Percentiles rank a stretch among this genome's conserved stretches.
Evolutionary conservation across 2,888 invertebrate genomes (phyloP).

Genomic region (Meliscaeva auricollis): DNA sequence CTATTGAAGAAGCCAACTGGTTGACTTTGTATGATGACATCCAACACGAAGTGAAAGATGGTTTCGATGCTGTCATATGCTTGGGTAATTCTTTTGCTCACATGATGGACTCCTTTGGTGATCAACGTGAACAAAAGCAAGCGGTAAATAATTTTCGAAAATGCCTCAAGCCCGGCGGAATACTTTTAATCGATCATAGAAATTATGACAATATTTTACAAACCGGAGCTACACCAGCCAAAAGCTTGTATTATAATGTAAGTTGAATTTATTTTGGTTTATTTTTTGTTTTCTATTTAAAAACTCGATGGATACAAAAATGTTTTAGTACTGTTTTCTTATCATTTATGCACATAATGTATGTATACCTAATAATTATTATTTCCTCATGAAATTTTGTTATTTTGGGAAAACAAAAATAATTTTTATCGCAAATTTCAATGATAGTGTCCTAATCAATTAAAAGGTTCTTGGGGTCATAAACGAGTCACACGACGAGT

Average conservation of each 20-base stretch:
- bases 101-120: slow-evolving; percentile 91
- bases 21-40: slow-evolving; percentile 91
- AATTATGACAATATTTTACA: slow-evolving; percentile 94
- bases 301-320: not conserved
- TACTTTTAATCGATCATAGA: slow-evolving; percentile 94
- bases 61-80: slow-evolving; percentile 95
- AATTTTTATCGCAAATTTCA: not conserved
- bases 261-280: slow-evolving; percentile 82
- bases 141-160: slow-evolving; percentile 92
- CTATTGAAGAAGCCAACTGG: slow-evolving; percentile 97
- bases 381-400: too few relatives aligned
- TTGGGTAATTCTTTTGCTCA: slow-evolving; percentile 96
- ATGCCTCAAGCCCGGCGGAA: slow-evolving; percentile 93
- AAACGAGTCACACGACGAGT: too few relatives aligned
- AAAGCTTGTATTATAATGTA: slow-evolving; percentile 95
- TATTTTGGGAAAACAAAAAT: too few relatives aligned
- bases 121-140: slow-evolving; percentile 91
- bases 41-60: slow-evolving; percentile 85
- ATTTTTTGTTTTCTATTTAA: not conserved
- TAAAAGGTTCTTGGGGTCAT: too few relatives aligned
- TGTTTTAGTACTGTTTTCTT: not conserved
- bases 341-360: too few relatives aligned
- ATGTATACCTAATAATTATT: too few relatives aligned
- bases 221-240: slow-evolving; percentile 90
- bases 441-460: too few relatives aligned